phyloP scores from a whole-genome alignment of 2,888 invertebrate species.

The Heterodera filipjevi region DNA sequence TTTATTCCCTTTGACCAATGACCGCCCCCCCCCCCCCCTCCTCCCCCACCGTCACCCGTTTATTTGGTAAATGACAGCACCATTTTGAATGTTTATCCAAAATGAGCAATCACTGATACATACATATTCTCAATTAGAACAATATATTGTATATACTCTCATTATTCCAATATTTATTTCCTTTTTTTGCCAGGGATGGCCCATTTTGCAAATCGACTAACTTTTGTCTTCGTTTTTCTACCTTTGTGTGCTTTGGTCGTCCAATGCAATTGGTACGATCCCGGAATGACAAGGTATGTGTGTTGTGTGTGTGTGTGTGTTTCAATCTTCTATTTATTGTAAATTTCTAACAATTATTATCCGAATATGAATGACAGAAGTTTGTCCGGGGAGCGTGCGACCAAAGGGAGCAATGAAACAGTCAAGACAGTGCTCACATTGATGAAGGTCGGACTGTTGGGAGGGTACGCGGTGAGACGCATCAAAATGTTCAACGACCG shows the following conservation, averaged over 20 bases:
- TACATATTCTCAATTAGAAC: background rate
- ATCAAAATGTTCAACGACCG: constrained; percentile 60
- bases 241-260: background rate
- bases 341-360: background rate
- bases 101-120: background rate
- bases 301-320: no score
- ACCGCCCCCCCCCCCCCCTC: background rate
- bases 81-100: background rate
- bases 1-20: background rate
- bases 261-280: constrained; percentile 4
- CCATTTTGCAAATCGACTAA: background rate
- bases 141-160: background rate
- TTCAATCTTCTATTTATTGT: background rate
- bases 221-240: background rate
- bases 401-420: constrained; percentile 55
- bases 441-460: constrained; percentile 54
- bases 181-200: background rate
- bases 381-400: constrained; percentile 51
- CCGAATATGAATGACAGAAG: constrained; percentile 39
- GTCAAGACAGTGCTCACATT: constrained; percentile 55
- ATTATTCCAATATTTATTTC: background rate
- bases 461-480: constrained; percentile 53
- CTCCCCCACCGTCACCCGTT: background rate
- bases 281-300: background rate
- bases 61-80: background rate